Percentiles rank a stretch among this genome's conserved stretches.
Conservation (phyloP, 2,888 invertebrate species). For the Carcina quercana region DNA sequence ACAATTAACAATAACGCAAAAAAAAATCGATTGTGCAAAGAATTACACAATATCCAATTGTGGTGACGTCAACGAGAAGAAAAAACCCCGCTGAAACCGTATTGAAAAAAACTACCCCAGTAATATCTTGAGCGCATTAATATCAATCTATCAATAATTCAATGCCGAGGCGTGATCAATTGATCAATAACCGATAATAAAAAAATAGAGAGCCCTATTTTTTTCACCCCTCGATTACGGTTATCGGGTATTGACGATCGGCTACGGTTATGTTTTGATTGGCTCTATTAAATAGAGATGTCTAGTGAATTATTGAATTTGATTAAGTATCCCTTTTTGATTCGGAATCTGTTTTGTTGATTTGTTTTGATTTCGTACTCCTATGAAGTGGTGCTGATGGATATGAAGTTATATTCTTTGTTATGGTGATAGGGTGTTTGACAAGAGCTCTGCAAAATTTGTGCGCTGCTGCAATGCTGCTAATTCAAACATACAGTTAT, state of each 20-base stretch:
- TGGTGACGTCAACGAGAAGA: conserved; percentile 56
- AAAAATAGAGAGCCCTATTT: conserved; percentile 45
- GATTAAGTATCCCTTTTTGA: conserved; percentile 13
- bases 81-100: too few relatives aligned
- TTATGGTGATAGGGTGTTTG: too few relatives aligned
- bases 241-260: conserved; percentile 51
- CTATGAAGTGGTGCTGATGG: too few relatives aligned
- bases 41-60: conserved; percentile 64
- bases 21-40: conserved; percentile 43
- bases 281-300: conserved; percentile 43
- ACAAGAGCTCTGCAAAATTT: too few relatives aligned
- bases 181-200: conserved; percentile 60
- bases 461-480: too few relatives aligned
- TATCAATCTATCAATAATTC: conserved; percentile 71
- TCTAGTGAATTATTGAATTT: conserved; percentile 57
- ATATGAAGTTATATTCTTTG: too few relatives aligned
- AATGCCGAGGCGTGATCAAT: conserved; percentile 66
- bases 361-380: conserved; percentile 5
- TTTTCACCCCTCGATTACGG: conserved; percentile 43
- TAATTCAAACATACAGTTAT: too few relatives aligned
- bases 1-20: conserved; percentile 42
- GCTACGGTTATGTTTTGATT: conserved; percentile 49
- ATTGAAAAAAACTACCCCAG: conserved; percentile 63
- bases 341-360: conserved; percentile 4
- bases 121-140: conserved; percentile 42